phyloP scores from a whole-genome alignment of 2,797 vertebrate genomes.

The Fratercula arctica region DNA sequence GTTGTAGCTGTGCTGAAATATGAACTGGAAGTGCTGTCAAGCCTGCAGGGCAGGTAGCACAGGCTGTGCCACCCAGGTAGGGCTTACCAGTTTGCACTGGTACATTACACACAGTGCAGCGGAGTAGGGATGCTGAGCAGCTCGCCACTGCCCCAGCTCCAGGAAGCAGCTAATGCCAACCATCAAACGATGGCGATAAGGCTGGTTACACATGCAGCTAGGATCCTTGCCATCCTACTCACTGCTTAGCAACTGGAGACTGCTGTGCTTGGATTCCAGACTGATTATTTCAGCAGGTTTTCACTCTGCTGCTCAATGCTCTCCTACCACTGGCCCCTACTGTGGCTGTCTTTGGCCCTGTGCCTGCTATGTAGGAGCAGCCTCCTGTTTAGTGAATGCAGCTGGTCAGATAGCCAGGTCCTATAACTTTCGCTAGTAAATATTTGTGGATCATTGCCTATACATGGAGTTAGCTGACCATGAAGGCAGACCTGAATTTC shows the following conservation, averaged over 20 bases:
- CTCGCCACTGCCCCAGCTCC: neutral
- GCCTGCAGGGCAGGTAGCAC: neutral
- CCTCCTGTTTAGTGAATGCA: neutral
- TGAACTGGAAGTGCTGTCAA: neutral
- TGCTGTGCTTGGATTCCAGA: neutral
- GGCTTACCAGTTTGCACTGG: neutral
- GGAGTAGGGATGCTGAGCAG: neutral
- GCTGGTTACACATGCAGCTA: fast-evolving
- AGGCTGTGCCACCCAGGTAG: neutral
- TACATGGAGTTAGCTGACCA: neutral
- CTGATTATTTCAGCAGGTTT: neutral
- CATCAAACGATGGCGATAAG: fast-evolving
- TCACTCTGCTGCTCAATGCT: neutral
- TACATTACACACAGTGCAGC: fast-evolving
- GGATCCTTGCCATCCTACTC: neutral
- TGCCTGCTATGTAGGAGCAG: neutral
- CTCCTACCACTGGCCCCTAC: neutral
- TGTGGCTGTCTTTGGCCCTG: neutral
- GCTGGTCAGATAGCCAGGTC: neutral
- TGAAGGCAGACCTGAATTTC: neutral
- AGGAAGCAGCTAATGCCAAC: neutral
- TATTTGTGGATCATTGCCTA: neutral
- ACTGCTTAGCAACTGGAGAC: neutral
- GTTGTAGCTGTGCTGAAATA: neutral
- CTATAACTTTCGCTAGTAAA: neutral